Evolutionary conservation across 2,797 vertebrate genomes (phyloP), one percentile per base, ranked within the genome.

Genomic region (Tenualosa thibaudeaui): DNA sequence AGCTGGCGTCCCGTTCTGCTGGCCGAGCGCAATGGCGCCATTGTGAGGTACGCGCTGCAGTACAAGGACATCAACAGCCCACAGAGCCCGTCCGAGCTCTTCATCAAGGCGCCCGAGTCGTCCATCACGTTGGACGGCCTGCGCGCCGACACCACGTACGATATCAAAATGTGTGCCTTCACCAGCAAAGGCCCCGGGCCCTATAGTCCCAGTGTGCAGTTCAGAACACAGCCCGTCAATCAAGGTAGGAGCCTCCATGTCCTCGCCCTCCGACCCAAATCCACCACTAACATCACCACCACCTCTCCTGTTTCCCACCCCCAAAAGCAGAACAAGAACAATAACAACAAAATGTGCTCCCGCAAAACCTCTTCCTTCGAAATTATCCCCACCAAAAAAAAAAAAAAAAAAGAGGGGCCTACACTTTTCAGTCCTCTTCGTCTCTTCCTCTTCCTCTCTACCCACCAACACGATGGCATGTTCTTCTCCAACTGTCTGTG

Each of bases 101-200:
- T 97, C 91, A 96, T 99, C 94, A 95, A 95, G 83, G 97, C 98
- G 87, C 97, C 97, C 24, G 98, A 98, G 92, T 98, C 97, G 86
- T 95, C 96, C 78, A 92, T 97, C 93, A 96, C 93, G 92, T 95
- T 99, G 92, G 97, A 97, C 92, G 97, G 97, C 94, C 96, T 99
- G 94, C 98, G 97, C 94, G 95, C 98, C 91, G 98, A 99, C 95
- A 99, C 98, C 89, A 99, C 98, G 92, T 99, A 99, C 81, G 98
- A 99, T 97, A 99, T 99, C 96, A 99, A 99, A 99, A 97, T 99
- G 96, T 98, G 98, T 96, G 98, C 98, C 95, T 97, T 99, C 94
- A 99, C 97, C 96, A 98, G 96, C 97, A 99, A 98, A 96, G 98
- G 98, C 93, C 96, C 97, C 87, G 98, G 98, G 95, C 97, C 98